Evolutionary conservation across 1,140 invertebrate genomes (phyloP).

Genomic region (Calephelis nemesis): DNA sequence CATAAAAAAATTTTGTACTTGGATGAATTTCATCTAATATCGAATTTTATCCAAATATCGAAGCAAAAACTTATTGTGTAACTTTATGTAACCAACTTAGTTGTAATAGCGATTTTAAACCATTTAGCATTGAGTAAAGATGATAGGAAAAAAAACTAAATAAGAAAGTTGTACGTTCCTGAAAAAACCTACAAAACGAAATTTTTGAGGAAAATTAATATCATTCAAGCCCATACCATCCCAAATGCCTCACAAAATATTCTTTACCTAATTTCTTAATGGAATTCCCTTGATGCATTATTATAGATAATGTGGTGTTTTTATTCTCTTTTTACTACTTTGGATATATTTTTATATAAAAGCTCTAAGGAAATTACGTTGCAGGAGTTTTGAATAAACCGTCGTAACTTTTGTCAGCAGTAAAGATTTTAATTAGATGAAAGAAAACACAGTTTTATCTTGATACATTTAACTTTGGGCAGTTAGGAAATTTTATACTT

Average conservation of each 20-base stretch:
- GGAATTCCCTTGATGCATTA: slow-evolving; percentile 32
- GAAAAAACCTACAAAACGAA: neutral
- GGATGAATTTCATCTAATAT: no score
- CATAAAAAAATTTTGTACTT: no score
- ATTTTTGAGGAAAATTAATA: neutral
- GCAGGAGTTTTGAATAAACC: slow-evolving; percentile 7
- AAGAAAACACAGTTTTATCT: slow-evolving; percentile 2
- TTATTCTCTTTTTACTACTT: slow-evolving; percentile 26
- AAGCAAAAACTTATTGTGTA: no score
- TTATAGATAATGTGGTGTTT: slow-evolving; percentile 24
- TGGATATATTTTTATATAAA: slow-evolving; percentile 6
- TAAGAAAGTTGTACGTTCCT: no score
- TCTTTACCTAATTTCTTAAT: slow-evolving; percentile 46
- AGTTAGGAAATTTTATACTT: neutral
- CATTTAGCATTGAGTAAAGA: no score
- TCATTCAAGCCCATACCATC: neutral
- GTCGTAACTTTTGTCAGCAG: slow-evolving; percentile 8
- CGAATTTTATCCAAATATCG: no score
- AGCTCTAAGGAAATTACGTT: slow-evolving; percentile 9
- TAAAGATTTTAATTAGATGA: slow-evolving; percentile 14
- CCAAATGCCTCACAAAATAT: slow-evolving; percentile 24
- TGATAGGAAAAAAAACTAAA: no score
- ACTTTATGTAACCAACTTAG: no score
- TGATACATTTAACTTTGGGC: neutral
- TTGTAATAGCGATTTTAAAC: no score